These are phyloP conservation scores for Lacerta viridis DNA, from an alignment of 2,797 vertebrate genomes.

Conservation along the genomic window DNA sequence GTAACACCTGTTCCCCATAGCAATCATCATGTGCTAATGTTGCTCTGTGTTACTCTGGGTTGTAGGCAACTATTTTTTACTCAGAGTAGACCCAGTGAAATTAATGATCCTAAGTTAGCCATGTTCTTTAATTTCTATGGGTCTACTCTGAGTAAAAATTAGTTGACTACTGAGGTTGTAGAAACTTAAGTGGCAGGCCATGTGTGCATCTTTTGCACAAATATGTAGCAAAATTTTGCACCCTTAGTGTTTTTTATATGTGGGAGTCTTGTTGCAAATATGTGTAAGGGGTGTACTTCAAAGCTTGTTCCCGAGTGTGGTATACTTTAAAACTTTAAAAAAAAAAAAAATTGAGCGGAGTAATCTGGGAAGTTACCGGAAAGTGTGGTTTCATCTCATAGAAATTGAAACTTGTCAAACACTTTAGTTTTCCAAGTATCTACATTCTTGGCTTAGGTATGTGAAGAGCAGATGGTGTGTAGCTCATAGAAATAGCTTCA, in stretches of 20 bases:
- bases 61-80: too few relatives aligned
- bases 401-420: not conserved
- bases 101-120: too few relatives aligned
- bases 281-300: not conserved
- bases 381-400: not conserved
- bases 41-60: too few relatives aligned
- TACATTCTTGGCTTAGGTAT: conserved; percentile 4
- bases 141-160: too few relatives aligned
- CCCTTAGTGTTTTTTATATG: not conserved
- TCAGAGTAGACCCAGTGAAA: too few relatives aligned
- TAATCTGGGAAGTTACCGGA: not conserved
- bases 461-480: not conserved
- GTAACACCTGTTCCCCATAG: too few relatives aligned
- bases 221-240: not conserved
- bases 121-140: too few relatives aligned
- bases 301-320: not conserved
- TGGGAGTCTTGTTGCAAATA: too few relatives aligned
- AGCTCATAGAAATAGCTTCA: conserved; percentile 29
- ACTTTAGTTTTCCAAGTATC: not conserved
- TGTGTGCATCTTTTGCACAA: not conserved
- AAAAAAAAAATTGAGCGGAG: not conserved
- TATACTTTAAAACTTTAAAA: not conserved
- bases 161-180: too few relatives aligned
- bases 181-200: not conserved
- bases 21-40: too few relatives aligned